These are phyloP conservation scores for Heteromyza rotundicornis DNA, from an alignment of 2,888 invertebrate species.

Conservation along the genomic window DNA sequence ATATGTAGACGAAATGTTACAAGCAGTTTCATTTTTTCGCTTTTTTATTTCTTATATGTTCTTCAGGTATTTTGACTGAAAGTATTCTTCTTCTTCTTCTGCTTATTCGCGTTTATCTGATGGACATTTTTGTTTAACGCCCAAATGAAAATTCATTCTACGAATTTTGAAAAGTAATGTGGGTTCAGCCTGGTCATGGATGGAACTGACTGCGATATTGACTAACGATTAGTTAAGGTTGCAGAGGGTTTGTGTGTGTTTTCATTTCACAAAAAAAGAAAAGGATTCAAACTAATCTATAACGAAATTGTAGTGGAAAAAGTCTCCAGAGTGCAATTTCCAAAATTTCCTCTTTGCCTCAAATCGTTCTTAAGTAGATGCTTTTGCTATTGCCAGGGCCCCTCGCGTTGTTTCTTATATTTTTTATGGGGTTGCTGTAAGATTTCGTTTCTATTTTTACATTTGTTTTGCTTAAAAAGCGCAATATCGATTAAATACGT, in stretches of 20 bases:
- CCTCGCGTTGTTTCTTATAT: not conserved
- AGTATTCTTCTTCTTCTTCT: too few species aligned
- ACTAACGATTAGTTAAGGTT: not conserved
- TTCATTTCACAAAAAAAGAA: not conserved
- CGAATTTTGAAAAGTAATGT: not conserved
- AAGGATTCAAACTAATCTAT: not conserved
- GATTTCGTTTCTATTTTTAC: constrained; percentile 13
- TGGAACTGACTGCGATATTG: not conserved
- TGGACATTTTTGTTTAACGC: not conserved
- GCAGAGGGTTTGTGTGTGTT: not conserved
- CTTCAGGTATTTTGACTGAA: too few species aligned
- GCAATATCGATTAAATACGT: constrained; percentile 36
- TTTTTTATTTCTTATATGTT: too few species aligned
- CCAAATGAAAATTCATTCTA: not conserved
- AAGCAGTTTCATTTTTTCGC: not conserved
- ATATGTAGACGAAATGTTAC: not conserved
- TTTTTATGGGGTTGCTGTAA: constrained; percentile 13
- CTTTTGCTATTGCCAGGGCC: too few species aligned
- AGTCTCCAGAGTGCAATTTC: constrained; percentile 57
- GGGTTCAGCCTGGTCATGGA: not conserved
- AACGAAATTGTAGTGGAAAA: constrained; percentile 1
- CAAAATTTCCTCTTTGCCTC: constrained; percentile 42
- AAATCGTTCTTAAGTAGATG: constrained; percentile 57
- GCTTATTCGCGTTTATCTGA: not conserved
- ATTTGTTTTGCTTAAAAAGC: constrained; percentile 4